Evolutionary conservation across 2,797 vertebrate species (phyloP).

Genomic region (Onychomys leucogaster): DNA sequence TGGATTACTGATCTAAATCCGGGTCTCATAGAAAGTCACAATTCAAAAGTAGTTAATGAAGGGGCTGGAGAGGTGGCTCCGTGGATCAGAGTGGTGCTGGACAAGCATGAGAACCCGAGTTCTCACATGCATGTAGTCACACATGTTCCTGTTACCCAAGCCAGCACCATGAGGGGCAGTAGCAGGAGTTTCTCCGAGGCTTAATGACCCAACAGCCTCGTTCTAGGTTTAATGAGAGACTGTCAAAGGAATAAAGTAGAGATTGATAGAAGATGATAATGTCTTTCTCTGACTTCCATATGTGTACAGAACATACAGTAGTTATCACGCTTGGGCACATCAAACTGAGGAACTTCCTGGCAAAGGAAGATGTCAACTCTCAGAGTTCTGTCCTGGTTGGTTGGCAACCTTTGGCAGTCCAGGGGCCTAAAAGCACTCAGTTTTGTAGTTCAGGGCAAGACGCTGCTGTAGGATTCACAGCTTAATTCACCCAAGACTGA

Average conservation of each 20-base stretch:
- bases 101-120: background rate
- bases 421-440: background rate
- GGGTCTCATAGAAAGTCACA: background rate
- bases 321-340: background rate
- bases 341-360: background rate
- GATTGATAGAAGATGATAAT: background rate
- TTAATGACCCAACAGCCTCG: background rate
- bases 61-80: background rate
- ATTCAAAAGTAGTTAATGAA: background rate
- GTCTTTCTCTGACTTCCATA: background rate
- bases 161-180: background rate
- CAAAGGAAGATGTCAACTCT: background rate
- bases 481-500: background rate
- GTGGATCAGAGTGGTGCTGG: background rate
- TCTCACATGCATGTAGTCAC: background rate
- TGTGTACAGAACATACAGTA: background rate
- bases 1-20: background rate
- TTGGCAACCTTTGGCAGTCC: rapidly evolving
- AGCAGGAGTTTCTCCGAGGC: background rate
- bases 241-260: background rate
- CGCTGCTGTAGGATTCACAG: background rate
- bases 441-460: background rate
- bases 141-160: background rate
- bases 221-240: background rate
- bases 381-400: background rate